These are phyloP conservation scores for Tachysurus vachellii DNA, from an alignment of 2,113 vertebrate genomes.

Conservation along the genomic window DNA sequence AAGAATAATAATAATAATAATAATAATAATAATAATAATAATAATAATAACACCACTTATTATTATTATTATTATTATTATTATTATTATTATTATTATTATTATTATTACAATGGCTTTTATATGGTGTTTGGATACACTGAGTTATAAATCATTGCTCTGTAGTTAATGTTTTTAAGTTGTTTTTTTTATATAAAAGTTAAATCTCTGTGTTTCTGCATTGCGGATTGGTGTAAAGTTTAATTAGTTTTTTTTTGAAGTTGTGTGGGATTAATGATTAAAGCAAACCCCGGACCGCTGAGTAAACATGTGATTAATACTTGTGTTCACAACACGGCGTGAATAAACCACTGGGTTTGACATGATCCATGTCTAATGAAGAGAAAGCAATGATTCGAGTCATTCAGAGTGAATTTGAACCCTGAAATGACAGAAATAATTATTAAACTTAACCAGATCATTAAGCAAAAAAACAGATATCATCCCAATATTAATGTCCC, in stretches of 20 bases:
- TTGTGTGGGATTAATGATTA: slow-evolving; percentile 30
- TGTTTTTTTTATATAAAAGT: background rate
- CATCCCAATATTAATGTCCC: slow-evolving; percentile 21
- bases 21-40: too few species aligned
- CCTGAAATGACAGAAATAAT: slow-evolving; percentile 41
- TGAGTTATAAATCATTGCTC: background rate
- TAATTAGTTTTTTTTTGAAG: background rate
- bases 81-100: too few species aligned
- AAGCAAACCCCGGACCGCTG: background rate
- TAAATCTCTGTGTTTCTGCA: background rate
- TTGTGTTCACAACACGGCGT: slow-evolving; percentile 9
- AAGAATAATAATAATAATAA: too few species aligned
- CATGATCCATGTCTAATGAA: slow-evolving; percentile 54
- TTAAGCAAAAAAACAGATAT: slow-evolving; percentile 41
- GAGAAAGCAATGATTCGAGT: slow-evolving; percentile 31
- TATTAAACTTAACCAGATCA: slow-evolving; percentile 41
- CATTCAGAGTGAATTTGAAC: slow-evolving; percentile 34
- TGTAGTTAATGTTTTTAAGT: background rate
- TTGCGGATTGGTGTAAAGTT: background rate
- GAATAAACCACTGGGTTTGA: slow-evolving; percentile 39
- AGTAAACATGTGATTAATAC: slow-evolving; percentile 48
- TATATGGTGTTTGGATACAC: background rate
- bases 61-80: background rate
- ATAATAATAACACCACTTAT: background rate
- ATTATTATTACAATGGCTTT: background rate